phyloP scores from a whole-genome alignment of 2,797 vertebrate species.

The Uromys caudimaculatus region DNA sequence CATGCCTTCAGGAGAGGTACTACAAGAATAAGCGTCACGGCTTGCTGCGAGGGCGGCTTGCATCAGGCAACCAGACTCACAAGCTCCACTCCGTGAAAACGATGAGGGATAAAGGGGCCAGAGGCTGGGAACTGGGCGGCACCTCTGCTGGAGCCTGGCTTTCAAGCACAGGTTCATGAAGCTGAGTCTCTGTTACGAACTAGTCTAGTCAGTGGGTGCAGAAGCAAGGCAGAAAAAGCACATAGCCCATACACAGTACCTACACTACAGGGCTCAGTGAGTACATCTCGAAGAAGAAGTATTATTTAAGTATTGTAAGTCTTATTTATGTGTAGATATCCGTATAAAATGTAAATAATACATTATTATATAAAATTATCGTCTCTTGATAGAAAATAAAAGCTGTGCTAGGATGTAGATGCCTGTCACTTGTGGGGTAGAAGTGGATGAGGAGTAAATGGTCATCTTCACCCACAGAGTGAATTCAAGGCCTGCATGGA shows the following conservation, averaged over 20 bases:
- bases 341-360: not conserved
- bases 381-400: not conserved
- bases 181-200: not conserved
- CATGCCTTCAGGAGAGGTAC: slow-evolving; percentile 23
- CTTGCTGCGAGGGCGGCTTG: not conserved
- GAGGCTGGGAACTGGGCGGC: fast-evolving
- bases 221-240: not conserved
- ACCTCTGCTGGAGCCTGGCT: not conserved
- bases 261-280: not conserved
- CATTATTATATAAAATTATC: not conserved
- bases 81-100: not conserved
- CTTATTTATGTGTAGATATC: not conserved
- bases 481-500: not conserved
- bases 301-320: not conserved
- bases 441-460: not conserved
- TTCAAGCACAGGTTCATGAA: not conserved
- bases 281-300: not conserved
- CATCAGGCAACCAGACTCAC: not conserved
- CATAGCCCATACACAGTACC: not conserved
- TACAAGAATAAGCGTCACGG: not conserved
- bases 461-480: not conserved
- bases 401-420: not conserved
- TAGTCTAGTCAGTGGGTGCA: not conserved
- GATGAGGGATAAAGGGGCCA: not conserved
- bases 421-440: fast-evolving